These are phyloP conservation scores for Ectemnius cavifrons DNA, from an alignment of 2,888 invertebrate genomes.

Conservation along the genomic window DNA sequence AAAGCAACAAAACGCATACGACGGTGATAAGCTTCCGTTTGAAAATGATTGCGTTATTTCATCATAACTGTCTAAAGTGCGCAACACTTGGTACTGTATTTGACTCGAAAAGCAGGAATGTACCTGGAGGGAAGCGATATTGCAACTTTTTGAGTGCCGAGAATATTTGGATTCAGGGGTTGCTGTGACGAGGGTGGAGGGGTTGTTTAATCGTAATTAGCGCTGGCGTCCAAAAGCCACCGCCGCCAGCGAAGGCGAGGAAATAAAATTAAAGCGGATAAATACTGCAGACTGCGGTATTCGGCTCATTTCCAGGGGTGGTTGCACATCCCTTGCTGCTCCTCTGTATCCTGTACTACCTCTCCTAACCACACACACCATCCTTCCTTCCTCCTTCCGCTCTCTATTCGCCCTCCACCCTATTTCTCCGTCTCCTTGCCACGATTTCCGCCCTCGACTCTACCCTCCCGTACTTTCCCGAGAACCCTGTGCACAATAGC, in stretches of 20 bases:
- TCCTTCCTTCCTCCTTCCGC: slow-evolving; percentile 10
- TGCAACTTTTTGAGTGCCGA: too few relatives aligned
- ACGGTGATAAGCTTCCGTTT: too few relatives aligned
- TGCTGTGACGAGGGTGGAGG: slow-evolving; percentile 3
- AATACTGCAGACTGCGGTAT: slow-evolving; percentile 61
- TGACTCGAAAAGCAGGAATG: too few relatives aligned
- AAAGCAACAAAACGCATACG: too few relatives aligned
- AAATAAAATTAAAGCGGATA: slow-evolving; percentile 63
- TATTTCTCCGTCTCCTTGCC: not conserved
- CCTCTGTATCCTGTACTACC: slow-evolving; percentile 17
- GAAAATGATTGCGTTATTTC: too few relatives aligned
- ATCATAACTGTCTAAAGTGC: too few relatives aligned
- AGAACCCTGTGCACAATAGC: not conserved
- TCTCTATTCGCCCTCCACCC: slow-evolving; percentile 5
- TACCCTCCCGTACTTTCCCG: not conserved
- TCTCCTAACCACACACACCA: slow-evolving; percentile 13
- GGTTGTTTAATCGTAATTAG: slow-evolving; percentile 59
- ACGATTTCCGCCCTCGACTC: not conserved
- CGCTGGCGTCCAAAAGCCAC: slow-evolving; percentile 29
- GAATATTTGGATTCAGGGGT: too few relatives aligned
- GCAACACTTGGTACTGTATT: too few relatives aligned
- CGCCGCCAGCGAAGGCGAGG: slow-evolving; percentile 1
- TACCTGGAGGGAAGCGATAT: too few relatives aligned
- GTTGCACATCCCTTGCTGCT: slow-evolving; percentile 18
- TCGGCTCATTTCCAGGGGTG: slow-evolving; percentile 42